Evolutionary conservation across 2,797 vertebrate genomes (phyloP).

Genomic region (Pangasius mekongensis): DNA sequence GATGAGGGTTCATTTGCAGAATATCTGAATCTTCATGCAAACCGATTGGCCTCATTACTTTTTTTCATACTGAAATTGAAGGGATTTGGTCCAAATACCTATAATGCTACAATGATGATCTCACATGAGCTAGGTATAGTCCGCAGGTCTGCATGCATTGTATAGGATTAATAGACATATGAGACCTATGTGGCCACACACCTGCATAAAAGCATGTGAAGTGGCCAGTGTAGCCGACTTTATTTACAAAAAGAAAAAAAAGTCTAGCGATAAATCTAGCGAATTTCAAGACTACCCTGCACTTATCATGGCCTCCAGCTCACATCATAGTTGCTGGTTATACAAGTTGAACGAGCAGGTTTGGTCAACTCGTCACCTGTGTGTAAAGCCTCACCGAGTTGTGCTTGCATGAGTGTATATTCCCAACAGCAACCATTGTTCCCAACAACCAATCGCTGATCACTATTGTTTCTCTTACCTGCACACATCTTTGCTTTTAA

Average conservation of each 20-base stretch:
- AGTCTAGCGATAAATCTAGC: neutral
- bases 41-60: neutral
- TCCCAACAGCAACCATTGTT: neutral
- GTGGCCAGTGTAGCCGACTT: neutral
- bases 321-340: neutral
- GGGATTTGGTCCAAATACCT: neutral
- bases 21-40: neutral
- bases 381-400: neutral
- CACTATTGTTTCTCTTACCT: neutral
- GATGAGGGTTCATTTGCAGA: neutral
- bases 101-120: neutral
- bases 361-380: neutral
- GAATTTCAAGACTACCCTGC: neutral
- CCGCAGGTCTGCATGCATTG: neutral
- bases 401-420: neutral
- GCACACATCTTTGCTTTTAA: neutral
- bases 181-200: neutral
- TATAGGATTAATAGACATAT: neutral
- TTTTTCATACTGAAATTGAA: neutral
- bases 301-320: neutral
- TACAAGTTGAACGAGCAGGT: neutral
- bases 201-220: slow-evolving; percentile 66
- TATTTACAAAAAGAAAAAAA: too few relatives aligned
- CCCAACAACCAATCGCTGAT: neutral
- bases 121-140: neutral